phyloP scores from a whole-genome alignment of 2,888 invertebrate genomes.

The Bhutanitis thaidina region DNA sequence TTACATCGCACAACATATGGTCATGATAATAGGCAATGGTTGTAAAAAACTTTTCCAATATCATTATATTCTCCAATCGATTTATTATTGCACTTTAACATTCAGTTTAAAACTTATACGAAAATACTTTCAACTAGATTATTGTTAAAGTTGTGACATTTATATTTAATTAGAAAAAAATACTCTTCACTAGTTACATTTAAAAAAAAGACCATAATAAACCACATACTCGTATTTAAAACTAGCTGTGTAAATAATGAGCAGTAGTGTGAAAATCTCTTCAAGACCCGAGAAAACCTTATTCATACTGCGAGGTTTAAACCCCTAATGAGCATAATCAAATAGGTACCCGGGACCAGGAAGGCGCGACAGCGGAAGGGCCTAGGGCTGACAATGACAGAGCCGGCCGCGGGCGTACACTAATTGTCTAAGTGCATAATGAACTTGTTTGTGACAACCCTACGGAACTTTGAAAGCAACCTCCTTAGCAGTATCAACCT shows the following conservation, averaged over 20 bases:
- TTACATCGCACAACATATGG: too few species aligned
- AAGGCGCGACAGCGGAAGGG: constrained; percentile 58
- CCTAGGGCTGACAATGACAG: constrained; percentile 53
- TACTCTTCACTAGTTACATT: not conserved
- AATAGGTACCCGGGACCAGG: constrained; percentile 36
- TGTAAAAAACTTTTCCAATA: too few species aligned
- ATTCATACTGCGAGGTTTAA: constrained; percentile 17
- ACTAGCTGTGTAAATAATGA: constrained; percentile 20
- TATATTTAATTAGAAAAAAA: constrained; percentile 11
- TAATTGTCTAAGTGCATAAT: constrained; percentile 78
- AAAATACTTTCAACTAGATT: too few species aligned
- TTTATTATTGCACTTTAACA: too few species aligned
- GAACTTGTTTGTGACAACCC: constrained; percentile 69
- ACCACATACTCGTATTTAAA: constrained; percentile 11
- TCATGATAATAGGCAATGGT: too few species aligned
- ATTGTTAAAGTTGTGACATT: too few species aligned
- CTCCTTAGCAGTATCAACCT: constrained; percentile 30
- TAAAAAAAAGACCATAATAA: constrained; percentile 11
- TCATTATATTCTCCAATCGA: too few species aligned
- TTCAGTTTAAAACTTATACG: too few species aligned
- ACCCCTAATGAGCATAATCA: constrained; percentile 43
- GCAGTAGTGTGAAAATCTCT: constrained; percentile 20
- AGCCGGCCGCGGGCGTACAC: constrained; percentile 60
- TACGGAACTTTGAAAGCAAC: constrained; percentile 38
- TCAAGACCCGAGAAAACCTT: constrained; percentile 16